Evolutionary conservation across 2,797 vertebrate genomes (phyloP).

Genomic region (Clarias laeviceps): DNA sequence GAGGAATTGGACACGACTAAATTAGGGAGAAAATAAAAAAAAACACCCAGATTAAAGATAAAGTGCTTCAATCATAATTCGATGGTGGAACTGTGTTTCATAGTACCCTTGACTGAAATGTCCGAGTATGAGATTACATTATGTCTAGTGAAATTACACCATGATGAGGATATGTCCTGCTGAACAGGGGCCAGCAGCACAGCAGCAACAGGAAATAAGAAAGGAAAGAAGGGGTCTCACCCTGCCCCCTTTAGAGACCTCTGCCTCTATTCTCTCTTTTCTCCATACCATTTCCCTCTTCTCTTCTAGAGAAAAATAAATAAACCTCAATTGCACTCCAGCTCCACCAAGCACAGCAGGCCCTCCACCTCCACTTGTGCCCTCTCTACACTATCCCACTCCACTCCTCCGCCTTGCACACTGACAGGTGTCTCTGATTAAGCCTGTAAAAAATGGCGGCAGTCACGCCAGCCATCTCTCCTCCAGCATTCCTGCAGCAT

Average conservation of each 20-base stretch:
- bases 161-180: slow-evolving; percentile 35
- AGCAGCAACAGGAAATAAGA: slow-evolving; percentile 59
- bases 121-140: slow-evolving; percentile 4
- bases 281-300: slow-evolving; percentile 33
- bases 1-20: too few species aligned
- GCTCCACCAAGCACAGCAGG: slow-evolving; percentile 48
- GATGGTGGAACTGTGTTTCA: background rate
- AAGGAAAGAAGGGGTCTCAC: slow-evolving; percentile 45
- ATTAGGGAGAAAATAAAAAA: too few species aligned
- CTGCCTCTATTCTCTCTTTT: slow-evolving; percentile 34
- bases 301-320: slow-evolving; percentile 53
- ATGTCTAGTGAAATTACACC: slow-evolving; percentile 14
- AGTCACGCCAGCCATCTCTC: slow-evolving; percentile 76
- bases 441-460: slow-evolving; percentile 79
- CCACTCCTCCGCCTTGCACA: slow-evolving; percentile 60
- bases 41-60: background rate
- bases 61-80: background rate
- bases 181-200: slow-evolving; percentile 38
- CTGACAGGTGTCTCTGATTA: slow-evolving; percentile 86
- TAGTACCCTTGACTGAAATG: background rate
- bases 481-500: slow-evolving; percentile 79
- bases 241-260: slow-evolving; percentile 40
- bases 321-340: slow-evolving; percentile 44
- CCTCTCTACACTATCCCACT: slow-evolving; percentile 6
- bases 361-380: slow-evolving; percentile 31